A percentile compares a stretch with the other conserved stretches of the same genome.
phyloP scores from a whole-genome alignment of 1,140 invertebrate species.

The Solenopsis invicta region DNA sequence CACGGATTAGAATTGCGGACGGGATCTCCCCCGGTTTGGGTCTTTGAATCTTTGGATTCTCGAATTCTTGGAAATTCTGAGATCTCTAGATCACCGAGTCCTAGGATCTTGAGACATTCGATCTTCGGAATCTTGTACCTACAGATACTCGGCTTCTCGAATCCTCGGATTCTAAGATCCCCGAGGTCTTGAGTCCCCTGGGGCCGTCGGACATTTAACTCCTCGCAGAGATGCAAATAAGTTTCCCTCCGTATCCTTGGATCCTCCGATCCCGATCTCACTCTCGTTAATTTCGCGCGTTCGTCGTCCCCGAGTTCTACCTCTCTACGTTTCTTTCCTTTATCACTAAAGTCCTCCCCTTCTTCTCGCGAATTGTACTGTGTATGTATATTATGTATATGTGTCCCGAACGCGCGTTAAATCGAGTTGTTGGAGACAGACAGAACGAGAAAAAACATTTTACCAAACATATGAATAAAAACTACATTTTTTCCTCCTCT shows the following conservation, averaged over 20 bases:
- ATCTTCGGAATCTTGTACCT: constrained; percentile 60
- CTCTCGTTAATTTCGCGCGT: constrained; percentile 61
- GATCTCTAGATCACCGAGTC: constrained; percentile 55
- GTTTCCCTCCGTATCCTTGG: constrained; percentile 52
- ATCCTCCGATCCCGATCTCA: constrained; percentile 56
- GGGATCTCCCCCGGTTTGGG: constrained; percentile 46
- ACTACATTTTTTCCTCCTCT: neutral
- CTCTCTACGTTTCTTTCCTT: constrained; percentile 19
- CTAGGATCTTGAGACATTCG: constrained; percentile 59
- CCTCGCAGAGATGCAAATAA: constrained; percentile 50
- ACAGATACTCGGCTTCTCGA: constrained; percentile 55
- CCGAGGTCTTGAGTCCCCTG: constrained; percentile 50
- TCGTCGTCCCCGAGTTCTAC: constrained; percentile 34
- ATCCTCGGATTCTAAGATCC: constrained; percentile 63
- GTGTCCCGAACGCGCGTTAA: neutral
- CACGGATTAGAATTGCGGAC: constrained; percentile 41
- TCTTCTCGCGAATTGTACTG: constrained; percentile 43
- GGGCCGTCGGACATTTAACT: constrained; percentile 50
- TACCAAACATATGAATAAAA: neutral
- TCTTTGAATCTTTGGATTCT: constrained; percentile 61
- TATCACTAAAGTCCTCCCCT: constrained; percentile 2
- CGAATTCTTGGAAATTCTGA: constrained; percentile 54
- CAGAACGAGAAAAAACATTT: constrained; percentile 23
- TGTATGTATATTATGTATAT: constrained; percentile 28
- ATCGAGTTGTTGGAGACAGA: constrained; percentile 37